Evolutionary conservation across 2,888 invertebrate genomes (phyloP), one percentile per base, ranked within the genome.

Genomic region (Philereme vetulata): DNA sequence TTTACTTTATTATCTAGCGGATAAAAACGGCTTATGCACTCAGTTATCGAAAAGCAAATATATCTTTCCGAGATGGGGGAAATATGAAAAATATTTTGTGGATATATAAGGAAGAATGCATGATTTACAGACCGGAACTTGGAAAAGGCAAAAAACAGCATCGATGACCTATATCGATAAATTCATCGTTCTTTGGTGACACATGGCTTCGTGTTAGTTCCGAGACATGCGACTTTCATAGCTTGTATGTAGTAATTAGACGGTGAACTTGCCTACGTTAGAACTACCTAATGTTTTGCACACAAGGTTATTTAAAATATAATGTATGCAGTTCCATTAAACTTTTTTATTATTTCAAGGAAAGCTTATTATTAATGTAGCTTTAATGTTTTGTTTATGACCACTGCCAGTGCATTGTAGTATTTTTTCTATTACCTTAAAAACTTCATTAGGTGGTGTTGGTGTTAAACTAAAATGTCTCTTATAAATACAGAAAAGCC

Each of bases 151-250:
- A 50, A 56, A 64, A 65, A 60, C 65, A 70, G 72, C 74, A 70
- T 60, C 48, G 78, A 80, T 81, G 81, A 77, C 82, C 81, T 81
- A 75, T 67, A 79, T 66, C 70, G 78, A 81, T 81, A 77, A 71
- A 60, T 60, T 58, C 62, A 66, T 62, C 56, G 49, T 55, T 62
- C 53, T 57, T 68, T 43, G 56, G 65, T 71, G 66, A 68, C 71
- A 70, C 63, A 62, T 56, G 55, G 48, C 67, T 68, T 69, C 72
- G 68, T 67, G 67, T 62, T 45, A 51, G 59, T 44, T 47, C 35
- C 54, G 60, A 75, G 58, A 59, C 64, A 64, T 76, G 76, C 74
- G 38, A 77, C 65, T 71, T 73, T 65, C 50, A 68, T 63, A 62
- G 63, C 54, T 66, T 66, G 57, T 64, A 69, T 38, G 50, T 54